These are phyloP conservation scores for Eulemur rubriventer DNA, from an alignment of 2,797 vertebrate genomes.

Conservation along the genomic window DNA sequence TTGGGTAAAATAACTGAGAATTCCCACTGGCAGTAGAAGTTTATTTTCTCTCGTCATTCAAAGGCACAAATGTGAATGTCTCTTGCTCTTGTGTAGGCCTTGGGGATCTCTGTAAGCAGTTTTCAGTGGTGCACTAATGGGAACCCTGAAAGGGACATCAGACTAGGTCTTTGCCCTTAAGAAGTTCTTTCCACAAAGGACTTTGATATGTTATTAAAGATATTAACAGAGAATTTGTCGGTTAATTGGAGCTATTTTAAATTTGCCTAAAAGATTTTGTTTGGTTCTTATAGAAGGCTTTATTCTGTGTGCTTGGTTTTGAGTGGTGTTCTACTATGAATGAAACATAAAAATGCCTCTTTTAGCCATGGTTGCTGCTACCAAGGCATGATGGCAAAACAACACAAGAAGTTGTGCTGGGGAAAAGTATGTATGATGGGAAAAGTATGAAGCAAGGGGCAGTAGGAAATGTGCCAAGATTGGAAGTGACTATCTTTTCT, in stretches of 20 bases:
- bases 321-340: neutral
- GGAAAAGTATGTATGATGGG: neutral
- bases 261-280: neutral
- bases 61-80: neutral
- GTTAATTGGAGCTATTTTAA: conserved; percentile 7
- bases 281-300: conserved; percentile 12
- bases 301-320: neutral
- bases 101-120: neutral
- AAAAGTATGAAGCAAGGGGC: neutral
- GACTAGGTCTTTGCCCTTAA: neutral
- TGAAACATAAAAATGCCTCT: neutral
- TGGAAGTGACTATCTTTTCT: neutral
- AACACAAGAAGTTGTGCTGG: neutral
- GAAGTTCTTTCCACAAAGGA: neutral
- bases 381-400: neutral
- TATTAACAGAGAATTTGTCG: neutral
- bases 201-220: conserved; percentile 10
- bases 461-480: neutral
- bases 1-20: conserved; percentile 27
- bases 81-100: conserved; percentile 1
- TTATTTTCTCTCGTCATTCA: conserved; percentile 14
- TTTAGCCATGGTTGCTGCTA: neutral
- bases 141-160: neutral
- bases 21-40: neutral
- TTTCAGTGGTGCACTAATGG: neutral